Percentiles rank a stretch among this genome's conserved stretches.
Evolutionary conservation across 2,888 invertebrate genomes (phyloP).

Genomic region (Cistogaster globosa): DNA sequence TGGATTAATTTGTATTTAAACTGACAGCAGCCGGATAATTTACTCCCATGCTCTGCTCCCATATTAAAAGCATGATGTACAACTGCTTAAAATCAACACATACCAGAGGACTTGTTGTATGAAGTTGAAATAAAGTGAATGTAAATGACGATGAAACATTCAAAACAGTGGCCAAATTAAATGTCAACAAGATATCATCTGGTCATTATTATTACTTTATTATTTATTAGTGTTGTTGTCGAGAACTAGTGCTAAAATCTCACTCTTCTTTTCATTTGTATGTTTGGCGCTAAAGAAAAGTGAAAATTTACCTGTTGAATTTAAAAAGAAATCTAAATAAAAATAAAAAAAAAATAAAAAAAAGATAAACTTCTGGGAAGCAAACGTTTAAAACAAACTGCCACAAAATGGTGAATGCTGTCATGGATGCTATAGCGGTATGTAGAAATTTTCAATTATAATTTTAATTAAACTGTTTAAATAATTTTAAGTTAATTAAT

Average conservation of each 20-base stretch:
- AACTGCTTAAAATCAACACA: constrained; percentile 45
- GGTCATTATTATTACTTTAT: constrained; percentile 50
- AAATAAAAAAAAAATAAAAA: constrained; percentile 10
- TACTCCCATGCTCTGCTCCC: constrained; percentile 7
- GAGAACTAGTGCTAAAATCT: constrained; percentile 38
- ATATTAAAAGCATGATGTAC: constrained; percentile 21
- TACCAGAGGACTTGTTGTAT: neutral
- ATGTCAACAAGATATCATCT: constrained; percentile 71
- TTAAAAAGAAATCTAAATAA: constrained; percentile 39
- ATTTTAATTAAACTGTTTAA: constrained; percentile 41
- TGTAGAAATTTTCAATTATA: constrained; percentile 72
- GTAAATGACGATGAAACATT: constrained; percentile 33
- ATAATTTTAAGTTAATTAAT: neutral
- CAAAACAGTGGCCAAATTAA: constrained; percentile 68
- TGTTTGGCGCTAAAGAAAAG: constrained; percentile 53
- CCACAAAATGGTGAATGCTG: constrained; percentile 82
- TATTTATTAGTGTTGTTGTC: constrained; percentile 25
- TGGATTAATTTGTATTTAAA: constrained; percentile 71
- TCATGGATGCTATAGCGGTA: constrained; percentile 83
- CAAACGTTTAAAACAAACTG: constrained; percentile 11
- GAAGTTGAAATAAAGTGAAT: constrained; percentile 50
- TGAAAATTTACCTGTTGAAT: constrained; percentile 58
- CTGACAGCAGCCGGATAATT: constrained; percentile 70
- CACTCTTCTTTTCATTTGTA: constrained; percentile 13
- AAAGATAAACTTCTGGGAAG: constrained; percentile 31